Evolutionary conservation across 1,140 invertebrate genomes (phyloP).

Genomic region (Cotesia chilonis): DNA sequence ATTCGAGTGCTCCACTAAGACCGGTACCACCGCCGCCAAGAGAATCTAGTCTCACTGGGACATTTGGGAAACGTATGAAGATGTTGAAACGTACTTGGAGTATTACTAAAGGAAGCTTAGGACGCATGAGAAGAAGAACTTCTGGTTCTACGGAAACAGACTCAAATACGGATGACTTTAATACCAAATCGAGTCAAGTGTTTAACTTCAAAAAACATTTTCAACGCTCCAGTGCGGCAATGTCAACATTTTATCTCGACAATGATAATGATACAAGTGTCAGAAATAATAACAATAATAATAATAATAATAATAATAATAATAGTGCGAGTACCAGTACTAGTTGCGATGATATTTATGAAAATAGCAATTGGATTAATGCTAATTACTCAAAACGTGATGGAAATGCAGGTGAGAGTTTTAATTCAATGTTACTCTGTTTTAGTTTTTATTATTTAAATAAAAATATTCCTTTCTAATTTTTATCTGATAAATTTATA

Average conservation of each 20-base stretch:
- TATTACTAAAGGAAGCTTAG: constrained; percentile 61
- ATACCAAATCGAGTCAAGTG: constrained; percentile 48
- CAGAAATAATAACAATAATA: constrained; percentile 35
- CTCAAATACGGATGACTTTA: constrained; percentile 35
- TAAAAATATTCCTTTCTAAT: constrained; percentile 14
- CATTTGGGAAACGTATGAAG: constrained; percentile 55
- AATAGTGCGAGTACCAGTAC: constrained; percentile 32
- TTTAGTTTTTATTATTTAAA: background rate
- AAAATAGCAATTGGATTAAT: constrained; percentile 46
- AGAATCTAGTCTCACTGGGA: constrained; percentile 56
- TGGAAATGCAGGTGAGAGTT: constrained; percentile 31
- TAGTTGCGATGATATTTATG: constrained; percentile 51
- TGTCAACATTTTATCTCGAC: constrained; percentile 59
- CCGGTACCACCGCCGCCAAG: constrained; percentile 57
- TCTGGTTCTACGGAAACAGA: constrained; percentile 39
- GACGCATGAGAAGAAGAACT: constrained; percentile 54
- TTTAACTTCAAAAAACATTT: constrained; percentile 57
- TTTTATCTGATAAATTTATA: constrained; percentile 3
- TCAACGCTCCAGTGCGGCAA: constrained; percentile 43
- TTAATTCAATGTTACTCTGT: constrained; percentile 19
- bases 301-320: constrained; percentile 28
- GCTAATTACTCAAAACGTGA: constrained; percentile 21
- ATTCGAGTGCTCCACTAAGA: constrained; percentile 50
- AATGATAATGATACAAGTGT: constrained; percentile 35
- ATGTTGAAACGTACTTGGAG: constrained; percentile 60